Base-by-base conservation (phyloP, 2,113 vertebrate genomes). In the Alces alces region DNA sequence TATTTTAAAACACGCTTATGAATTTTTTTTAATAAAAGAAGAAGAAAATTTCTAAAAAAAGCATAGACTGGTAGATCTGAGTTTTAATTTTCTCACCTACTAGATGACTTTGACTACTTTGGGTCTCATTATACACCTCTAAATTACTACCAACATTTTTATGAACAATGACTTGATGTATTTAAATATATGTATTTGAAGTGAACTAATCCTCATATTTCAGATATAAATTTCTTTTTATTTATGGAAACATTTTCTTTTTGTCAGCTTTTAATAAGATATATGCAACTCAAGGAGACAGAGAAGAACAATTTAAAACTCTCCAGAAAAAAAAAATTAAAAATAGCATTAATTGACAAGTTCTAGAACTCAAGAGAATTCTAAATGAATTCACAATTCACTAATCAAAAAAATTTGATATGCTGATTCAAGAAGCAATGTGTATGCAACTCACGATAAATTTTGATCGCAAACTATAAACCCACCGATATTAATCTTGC, bases 1-100 rank as follows among this genome's bases (percentile, higher is more conserved):
- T 93, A 95, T 97, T 95, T 97, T 97, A 89, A 87, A 95, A 93
- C 86, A 92, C 45, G 64, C 94, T 92, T 95, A 73, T n/a, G 86
- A 87, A 96, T 95, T 96, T 88, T 86, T 86, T 30, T 2, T 1
- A 23, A 57, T 84, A 89, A 7, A 76, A 82, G 19, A 86, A 89
- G 28, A 76, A 86, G 43, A 95, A 91, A 93, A 89, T 73, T 89
- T 97, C 55, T 95, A 89, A 86, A 78, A 86, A 78, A 82, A 89
- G 47, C 60, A 78, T 55, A 91, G 50, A 66, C 30, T 36, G 50
- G 73, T 80, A 87, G 84, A 73, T 76, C 43, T 92, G 45, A 16
- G 78, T 90, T 98, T 91, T 82, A 87, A 95, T 55, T 95, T 89
- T 96, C 92, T 95, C 82, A 89, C 47, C 91, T 96, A 27, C 54